Base-by-base conservation (phyloP, 2,113 vertebrate species). In the Falco punctatus region DNA sequence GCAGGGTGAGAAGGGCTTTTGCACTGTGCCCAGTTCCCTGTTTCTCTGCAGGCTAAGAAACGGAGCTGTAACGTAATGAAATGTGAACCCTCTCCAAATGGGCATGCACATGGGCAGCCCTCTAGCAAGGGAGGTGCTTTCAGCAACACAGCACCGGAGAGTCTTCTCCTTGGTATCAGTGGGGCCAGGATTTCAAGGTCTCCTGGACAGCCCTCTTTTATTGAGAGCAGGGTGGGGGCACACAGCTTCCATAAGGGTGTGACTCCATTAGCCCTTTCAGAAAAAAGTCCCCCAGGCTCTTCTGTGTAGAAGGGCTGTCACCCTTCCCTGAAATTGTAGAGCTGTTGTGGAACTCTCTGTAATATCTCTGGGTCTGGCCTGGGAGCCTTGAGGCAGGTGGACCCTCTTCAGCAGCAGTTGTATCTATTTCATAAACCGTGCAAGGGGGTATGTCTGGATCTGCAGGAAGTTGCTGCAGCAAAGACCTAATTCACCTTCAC, bases 1-100 rank as follows among this genome's bases (percentile, higher is more conserved):
- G 21, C 9, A 22, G 35, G 7, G 16, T 7, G 22, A 66, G 65
- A 55, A 51, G 27, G 46, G 61, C 23, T 67, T 55, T 22, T 38
- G 19, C 19, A 4, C 24, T 8, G 5, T 24, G 22, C 30, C 26
- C 38, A 6, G 30, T 11, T 51, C 38, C n/a, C 54, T 13, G 1
- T 16, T 79, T 48, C 38, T 57, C 42, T 32, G 24, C 4, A 20
- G 28, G 27, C 22, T 35, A 20, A 55, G 49, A 32, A 24, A 32
- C 6, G 32, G n/a, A 62, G 42, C 64, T 64, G 4, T 33, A 1
- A 14, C 2, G 0, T 9, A 16, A 32, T 0, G 7, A 44, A 32
- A 28, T 2, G 19, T 32, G 32, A 62, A 4, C 35, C 32, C 23
- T 40, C 35, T 13, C 58, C 9, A 17, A 28, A 17, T 1, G 32